phyloP scores from a whole-genome alignment of 2,113 vertebrate species.

The Coptodon rendalli region DNA sequence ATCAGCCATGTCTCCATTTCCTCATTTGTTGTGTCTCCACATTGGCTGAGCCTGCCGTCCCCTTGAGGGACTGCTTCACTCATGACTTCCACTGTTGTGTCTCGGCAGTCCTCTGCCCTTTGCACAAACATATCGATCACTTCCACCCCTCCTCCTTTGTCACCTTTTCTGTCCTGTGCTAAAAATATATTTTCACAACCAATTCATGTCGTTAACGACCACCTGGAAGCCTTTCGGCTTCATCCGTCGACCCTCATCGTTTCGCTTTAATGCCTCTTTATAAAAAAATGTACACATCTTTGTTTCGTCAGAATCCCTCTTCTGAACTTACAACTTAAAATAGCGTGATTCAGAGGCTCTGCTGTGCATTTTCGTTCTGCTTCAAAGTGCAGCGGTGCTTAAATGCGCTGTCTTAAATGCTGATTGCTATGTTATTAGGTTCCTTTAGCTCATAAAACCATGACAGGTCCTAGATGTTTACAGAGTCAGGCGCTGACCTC shows the following conservation, averaged over 20 bases:
- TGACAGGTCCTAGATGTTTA: constrained; percentile 40
- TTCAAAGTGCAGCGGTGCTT: background rate
- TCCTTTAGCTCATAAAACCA: constrained; percentile 55
- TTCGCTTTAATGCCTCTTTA: background rate
- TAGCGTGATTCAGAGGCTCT: background rate
- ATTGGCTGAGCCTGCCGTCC: constrained; percentile 2
- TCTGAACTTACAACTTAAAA: background rate
- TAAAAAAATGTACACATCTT: background rate
- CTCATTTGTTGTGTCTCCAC: constrained; percentile 36
- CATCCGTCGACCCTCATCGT: constrained; percentile 23
- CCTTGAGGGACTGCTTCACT: constrained; percentile 47
- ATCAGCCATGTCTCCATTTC: constrained; percentile 38
- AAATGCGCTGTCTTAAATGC: constrained; percentile 20
- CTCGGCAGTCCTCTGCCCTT: constrained; percentile 53
- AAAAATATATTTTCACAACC: constrained; percentile 62
- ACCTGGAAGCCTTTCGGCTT: constrained; percentile 5
- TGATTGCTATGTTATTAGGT: constrained; percentile 54
- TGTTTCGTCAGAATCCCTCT: background rate
- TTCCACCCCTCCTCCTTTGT: constrained; percentile 48
- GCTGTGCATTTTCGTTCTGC: background rate
- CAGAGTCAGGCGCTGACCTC: constrained; percentile 29
- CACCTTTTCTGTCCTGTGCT: constrained; percentile 55
- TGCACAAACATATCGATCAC: constrained; percentile 70
- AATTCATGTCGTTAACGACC: background rate
- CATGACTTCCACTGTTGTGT: constrained; percentile 56